phyloP scores from a whole-genome alignment of 2,888 invertebrate genomes.

The Tenthredo distinguenda region DNA sequence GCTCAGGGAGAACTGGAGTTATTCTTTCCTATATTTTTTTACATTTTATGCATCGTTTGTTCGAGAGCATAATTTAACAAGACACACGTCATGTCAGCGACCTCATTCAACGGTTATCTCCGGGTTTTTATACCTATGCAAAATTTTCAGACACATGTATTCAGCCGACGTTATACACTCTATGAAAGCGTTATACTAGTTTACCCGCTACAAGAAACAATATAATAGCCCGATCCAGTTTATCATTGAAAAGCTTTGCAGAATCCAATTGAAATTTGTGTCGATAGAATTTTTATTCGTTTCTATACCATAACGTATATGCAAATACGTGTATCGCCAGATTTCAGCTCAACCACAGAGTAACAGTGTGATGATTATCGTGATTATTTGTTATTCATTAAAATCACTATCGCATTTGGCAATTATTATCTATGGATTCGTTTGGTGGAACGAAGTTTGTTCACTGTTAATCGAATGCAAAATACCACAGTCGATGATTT shows the following conservation, averaged over 20 bases:
- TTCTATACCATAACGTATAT: neutral
- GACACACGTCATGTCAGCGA: neutral
- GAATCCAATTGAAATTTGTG: neutral
- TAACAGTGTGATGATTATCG: neutral
- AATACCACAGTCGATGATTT: neutral
- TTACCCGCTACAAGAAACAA: neutral
- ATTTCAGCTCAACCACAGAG: neutral
- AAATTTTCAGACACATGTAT: neutral
- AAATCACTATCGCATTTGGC: neutral
- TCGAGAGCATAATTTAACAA: neutral
- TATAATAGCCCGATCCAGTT: neutral
- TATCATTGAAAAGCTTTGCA: neutral
- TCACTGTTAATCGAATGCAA: constrained; percentile 2
- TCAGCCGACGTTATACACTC: neutral
- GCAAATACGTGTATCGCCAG: neutral
- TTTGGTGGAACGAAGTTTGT: neutral
- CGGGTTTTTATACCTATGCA: neutral
- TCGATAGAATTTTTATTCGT: neutral
- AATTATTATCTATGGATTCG: neutral
- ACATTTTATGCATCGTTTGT: neutral
- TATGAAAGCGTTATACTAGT: neutral
- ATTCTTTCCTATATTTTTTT: neutral
- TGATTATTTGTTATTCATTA: constrained; percentile 2
- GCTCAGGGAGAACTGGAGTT: neutral
- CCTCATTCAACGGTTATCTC: neutral